Conservation (phyloP, 53 echinoderm and acorn worm species). For the Temnopleurus reevesii region DNA sequence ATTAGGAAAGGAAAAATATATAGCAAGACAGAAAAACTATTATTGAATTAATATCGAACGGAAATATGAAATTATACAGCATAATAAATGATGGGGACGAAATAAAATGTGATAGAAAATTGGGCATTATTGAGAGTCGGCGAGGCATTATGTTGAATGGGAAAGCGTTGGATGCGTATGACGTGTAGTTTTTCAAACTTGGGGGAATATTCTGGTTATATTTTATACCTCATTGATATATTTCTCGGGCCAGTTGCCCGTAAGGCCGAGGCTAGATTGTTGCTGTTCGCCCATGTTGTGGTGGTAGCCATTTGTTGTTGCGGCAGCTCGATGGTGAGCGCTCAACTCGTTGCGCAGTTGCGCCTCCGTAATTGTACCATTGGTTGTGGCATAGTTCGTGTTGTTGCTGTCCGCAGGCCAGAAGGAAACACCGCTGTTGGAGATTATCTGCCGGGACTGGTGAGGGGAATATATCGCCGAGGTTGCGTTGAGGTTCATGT, state of each 20-base stretch:
- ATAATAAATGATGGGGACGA: too few species aligned
- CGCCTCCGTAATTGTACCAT: constrained; percentile 48
- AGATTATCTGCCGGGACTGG: constrained; percentile 46
- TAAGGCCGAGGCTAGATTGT: constrained; percentile 38
- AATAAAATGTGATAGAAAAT: background rate
- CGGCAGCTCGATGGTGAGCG: background rate
- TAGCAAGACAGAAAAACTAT: background rate
- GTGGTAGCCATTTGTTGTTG: constrained; percentile 47
- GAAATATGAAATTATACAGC: background rate
- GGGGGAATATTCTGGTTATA: background rate
- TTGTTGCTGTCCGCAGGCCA: constrained; percentile 2
- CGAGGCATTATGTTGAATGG: background rate
- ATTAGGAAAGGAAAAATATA: background rate
- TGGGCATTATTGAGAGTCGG: background rate
- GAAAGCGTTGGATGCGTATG: too few species aligned
- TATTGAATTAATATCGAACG: background rate
- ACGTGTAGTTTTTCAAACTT: too few species aligned
- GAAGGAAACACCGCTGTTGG: constrained; percentile 37
- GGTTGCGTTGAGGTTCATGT: constrained; percentile 58
- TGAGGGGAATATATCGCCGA: constrained; percentile 53
- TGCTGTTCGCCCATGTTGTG: constrained; percentile 11
- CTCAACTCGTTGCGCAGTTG: constrained; percentile 46
- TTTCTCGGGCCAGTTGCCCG: constrained; percentile 60
- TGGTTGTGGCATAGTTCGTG: constrained; percentile 46
- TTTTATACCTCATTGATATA: constrained; percentile 55